Conservation (phyloP, 2,888 invertebrate species). For the Andrena trimmerana region DNA sequence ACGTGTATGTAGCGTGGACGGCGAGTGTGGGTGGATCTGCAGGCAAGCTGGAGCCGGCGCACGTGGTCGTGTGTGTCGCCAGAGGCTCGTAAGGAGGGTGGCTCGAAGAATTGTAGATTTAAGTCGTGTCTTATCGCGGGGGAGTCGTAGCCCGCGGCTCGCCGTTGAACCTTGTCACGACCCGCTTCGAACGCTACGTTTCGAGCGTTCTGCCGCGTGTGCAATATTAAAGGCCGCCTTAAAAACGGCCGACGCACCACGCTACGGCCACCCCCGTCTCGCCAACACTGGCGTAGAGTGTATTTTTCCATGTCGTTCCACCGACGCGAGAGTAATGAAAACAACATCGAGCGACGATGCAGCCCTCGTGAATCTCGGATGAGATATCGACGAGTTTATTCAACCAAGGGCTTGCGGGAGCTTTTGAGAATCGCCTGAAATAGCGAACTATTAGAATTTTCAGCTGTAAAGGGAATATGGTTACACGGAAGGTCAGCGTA, state of each 20-base stretch:
- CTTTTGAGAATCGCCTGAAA: background rate
- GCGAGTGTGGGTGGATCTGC: background rate
- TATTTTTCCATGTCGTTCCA: background rate
- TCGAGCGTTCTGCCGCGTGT: conserved; percentile 51
- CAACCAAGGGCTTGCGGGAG: background rate
- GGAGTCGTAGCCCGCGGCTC: conserved; percentile 75
- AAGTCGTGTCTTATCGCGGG: conserved; percentile 81
- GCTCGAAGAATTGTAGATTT: conserved; percentile 77
- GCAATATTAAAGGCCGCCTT: conserved; percentile 55
- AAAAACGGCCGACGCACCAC: conserved; percentile 50
- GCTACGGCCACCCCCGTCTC: conserved; percentile 1
- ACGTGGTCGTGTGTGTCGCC: conserved; percentile 59
- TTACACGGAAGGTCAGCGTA: background rate
- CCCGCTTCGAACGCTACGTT: conserved; percentile 58
- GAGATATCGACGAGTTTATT: background rate
- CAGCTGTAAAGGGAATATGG: conserved; percentile 6
- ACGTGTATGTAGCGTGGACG: background rate
- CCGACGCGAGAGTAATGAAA: background rate
- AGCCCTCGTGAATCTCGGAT: too few species aligned
- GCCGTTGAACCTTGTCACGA: conserved; percentile 59
- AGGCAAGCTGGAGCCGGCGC: background rate
- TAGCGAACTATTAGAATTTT: background rate
- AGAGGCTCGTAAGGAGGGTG: conserved; percentile 61
- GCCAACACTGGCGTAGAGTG: conserved; percentile 33
- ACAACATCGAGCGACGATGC: background rate